Evolutionary conservation across 2,797 vertebrate genomes (phyloP), one percentile per base, ranked within the genome.

Genomic region (Microctenopoma lineatum): DNA sequence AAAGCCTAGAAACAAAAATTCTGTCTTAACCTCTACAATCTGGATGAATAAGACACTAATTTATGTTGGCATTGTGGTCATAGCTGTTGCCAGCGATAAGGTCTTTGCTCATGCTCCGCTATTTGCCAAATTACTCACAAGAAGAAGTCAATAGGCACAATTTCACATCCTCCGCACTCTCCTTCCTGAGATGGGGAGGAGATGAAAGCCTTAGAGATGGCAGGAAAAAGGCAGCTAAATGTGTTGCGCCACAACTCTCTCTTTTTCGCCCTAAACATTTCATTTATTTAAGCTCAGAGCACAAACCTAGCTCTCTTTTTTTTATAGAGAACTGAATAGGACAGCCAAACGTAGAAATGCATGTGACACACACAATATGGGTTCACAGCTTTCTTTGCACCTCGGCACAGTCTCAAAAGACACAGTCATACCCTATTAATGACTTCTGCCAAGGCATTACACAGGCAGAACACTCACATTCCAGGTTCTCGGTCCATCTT

Each of bases 71-170:
- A 7, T 47, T 32, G 18, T 59, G 84, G 74, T 38, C 59, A 39
- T 13, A 8, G 36, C 59, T 59, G 54, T 57, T 70, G 71, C 77
- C 53, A 81, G 66, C 72, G 80, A 86, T 50, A 66, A 75, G 58
- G 47, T 73, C 18, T 75, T 75, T 39, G 71, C 80, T 87, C 69
- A 70, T 65, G 73, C 71, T 36, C 66, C 10, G 7, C 66, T 80
- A 82, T 89, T 87, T 80, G 82, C 79, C 81, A 85, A 85, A 83
- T 76, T 70, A 51, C 66, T 84, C 3, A 25, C 62, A 45, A 75
- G 45, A 65, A 82, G 66, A 82, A 83, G 85, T 85, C 81, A 86
- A 89, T 73, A 70, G 77, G 79, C 75, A 85, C 61, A 84, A 81
- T 73, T 87, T 36, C 73, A 81, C 82, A 87, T 90, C 85, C 85